These are phyloP conservation scores for Pomatorhinus ruficollis DNA, from an alignment of 2,113 vertebrate genomes.

Conservation along the genomic window DNA sequence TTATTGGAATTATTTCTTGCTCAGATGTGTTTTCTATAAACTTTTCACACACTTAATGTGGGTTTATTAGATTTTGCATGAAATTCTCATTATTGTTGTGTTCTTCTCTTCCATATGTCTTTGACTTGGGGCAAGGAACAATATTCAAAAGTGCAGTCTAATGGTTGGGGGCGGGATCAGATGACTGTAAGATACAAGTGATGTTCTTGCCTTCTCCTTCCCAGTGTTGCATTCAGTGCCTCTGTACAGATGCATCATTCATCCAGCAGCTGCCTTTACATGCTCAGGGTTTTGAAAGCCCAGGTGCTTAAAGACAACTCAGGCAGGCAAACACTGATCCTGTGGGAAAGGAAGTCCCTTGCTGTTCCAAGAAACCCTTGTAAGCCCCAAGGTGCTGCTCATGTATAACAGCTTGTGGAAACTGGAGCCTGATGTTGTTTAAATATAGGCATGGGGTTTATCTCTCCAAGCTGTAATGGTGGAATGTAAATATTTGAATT, in stretches of 20 bases:
- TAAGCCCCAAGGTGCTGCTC: slow-evolving; percentile 2
- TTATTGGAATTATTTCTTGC: neutral
- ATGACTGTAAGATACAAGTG: neutral
- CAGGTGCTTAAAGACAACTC: neutral
- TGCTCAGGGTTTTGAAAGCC: neutral
- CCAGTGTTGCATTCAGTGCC: neutral
- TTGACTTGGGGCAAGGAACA: neutral
- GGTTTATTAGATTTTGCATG: neutral
- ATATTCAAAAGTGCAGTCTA: neutral
- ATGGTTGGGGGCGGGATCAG: neutral
- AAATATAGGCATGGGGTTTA: neutral
- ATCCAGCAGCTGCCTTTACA: neutral
- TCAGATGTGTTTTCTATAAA: neutral
- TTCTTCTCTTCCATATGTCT: neutral
- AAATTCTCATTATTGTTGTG: neutral
- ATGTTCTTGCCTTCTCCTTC: neutral
- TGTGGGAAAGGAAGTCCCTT: neutral
- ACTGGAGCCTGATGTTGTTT: neutral
- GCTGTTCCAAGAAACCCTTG: neutral
- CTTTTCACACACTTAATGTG: neutral
- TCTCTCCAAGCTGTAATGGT: slow-evolving; percentile 29
- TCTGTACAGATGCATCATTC: neutral
- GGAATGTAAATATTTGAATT: slow-evolving; percentile 62
- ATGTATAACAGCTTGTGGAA: neutral
- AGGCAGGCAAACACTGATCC: neutral